phyloP scores from a whole-genome alignment of 1,140 invertebrate species.

The Drosophila orosa region DNA sequence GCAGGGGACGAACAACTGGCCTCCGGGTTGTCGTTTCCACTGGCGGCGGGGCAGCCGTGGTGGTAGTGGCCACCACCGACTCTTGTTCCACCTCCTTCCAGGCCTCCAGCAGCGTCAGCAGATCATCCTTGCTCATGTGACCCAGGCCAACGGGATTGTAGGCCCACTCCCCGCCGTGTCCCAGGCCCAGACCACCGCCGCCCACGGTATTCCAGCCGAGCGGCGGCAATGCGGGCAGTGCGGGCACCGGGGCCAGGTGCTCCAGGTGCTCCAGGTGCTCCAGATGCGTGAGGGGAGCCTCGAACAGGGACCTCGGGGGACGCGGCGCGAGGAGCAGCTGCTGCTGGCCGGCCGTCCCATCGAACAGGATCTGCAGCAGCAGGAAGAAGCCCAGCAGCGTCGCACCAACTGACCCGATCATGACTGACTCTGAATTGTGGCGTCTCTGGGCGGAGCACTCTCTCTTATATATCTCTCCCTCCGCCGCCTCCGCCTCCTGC shows the following conservation, averaged over 20 bases:
- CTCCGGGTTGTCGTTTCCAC: conserved; percentile 9
- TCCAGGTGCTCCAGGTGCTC: background rate
- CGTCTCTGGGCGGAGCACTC: conserved; percentile 19
- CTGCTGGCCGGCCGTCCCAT: conserved; percentile 34
- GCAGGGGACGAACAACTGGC: conserved; percentile 2
- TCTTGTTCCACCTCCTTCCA: conserved; percentile 72
- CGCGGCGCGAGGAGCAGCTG: conserved; percentile 49
- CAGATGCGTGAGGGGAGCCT: conserved; percentile 15
- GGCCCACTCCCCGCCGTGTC: conserved; percentile 12
- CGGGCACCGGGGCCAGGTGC: conserved; percentile 7
- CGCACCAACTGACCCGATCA: conserved; percentile 30
- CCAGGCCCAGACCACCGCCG: conserved; percentile 6
- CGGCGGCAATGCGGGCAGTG: background rate
- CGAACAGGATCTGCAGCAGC: conserved; percentile 23
- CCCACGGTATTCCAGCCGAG: conserved; percentile 52
- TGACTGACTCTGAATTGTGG: conserved; percentile 28
- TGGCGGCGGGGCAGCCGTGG: conserved; percentile 66
- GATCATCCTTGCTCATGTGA: conserved; percentile 75
- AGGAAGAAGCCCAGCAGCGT: conserved; percentile 36
- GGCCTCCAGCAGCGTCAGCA: conserved; percentile 73
- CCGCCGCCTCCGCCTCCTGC: background rate
- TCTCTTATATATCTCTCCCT: conserved; percentile 24
- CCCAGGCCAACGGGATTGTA: conserved; percentile 65
- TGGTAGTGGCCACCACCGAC: conserved; percentile 11
- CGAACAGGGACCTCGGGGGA: conserved; percentile 48